Evolutionary conservation across 2,888 invertebrate species (phyloP), one percentile per base, ranked within the genome.

Genomic region (Pristionchus entomophagus): DNA sequence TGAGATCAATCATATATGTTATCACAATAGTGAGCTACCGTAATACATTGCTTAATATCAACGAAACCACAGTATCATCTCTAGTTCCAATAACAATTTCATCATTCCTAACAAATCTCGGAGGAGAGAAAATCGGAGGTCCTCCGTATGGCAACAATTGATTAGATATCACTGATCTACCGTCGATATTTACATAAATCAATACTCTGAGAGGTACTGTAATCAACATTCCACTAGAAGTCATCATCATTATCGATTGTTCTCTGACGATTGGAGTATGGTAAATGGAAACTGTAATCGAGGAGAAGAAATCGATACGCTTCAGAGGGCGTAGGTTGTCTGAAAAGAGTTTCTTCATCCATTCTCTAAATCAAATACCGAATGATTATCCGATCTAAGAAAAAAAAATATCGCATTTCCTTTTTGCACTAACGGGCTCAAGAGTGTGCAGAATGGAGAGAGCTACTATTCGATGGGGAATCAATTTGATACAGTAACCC

Each of bases 181-280:
- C n/a, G 17, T 41, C 73, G 38, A 73, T 73, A n/a, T 45, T 4
- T 8, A 1, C 41, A 26, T 26, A n/a, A 14, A 45, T 73, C 73
- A 41, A 45, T 45, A 45, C 22, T 10, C n/a, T 26, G 8, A 41
- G 8, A 12, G 73, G 73, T 45, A 73, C 73, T 10, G 73, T 73
- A 73, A 73, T 73, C 73, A 73, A 4, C 73, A 73, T 10, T 73
- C 73, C 73, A 26, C 26, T 12, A 14, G 73, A 73, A 35, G 73
- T 45, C 73, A 45, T 73, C 41, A 45, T 45, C 73, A 73, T 22
- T 26, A 73, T 73, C 73, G 73, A 73, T 45, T 73, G 41, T 19
- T 22, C 12, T 3, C 8, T n/a, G 12, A 12, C 2, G 26, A 73
- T 45, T 26, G 73, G 73, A 22, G 73, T 45, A n/a, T 73, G 73